phyloP scores from a whole-genome alignment of 2,113 vertebrate genomes.

The Corydoras sp. region DNA sequence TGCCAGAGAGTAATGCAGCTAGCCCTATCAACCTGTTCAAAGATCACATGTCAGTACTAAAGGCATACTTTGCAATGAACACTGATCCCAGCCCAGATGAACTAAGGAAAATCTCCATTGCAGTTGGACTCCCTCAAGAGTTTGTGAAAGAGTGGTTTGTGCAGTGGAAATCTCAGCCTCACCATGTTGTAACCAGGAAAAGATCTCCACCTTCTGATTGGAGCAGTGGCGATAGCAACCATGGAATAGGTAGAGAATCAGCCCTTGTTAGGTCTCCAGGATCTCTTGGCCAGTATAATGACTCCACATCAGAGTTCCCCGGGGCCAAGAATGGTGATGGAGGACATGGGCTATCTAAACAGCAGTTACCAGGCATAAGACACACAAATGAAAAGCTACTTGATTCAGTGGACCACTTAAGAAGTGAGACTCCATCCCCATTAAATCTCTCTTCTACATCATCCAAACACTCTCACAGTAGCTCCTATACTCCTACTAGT shows the following conservation, averaged over 20 bases:
- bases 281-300: slow-evolving; percentile 68
- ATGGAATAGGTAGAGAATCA: slow-evolving; percentile 77
- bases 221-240: slow-evolving; percentile 69
- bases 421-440: slow-evolving; percentile 88
- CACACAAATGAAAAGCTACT: slow-evolving; percentile 73
- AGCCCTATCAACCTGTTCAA: slow-evolving; percentile 84
- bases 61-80: slow-evolving; percentile 94
- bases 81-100: slow-evolving; percentile 94
- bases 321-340: slow-evolving; percentile 79
- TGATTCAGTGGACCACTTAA: slow-evolving; percentile 79
- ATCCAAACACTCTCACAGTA: slow-evolving; percentile 95
- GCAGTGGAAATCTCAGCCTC: slow-evolving; percentile 79
- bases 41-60: slow-evolving; percentile 92
- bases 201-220: slow-evolving; percentile 75
- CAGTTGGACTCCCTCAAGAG: slow-evolving; percentile 91
- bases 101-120: slow-evolving; percentile 93
- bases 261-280: slow-evolving; percentile 73
- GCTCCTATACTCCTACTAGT: slow-evolving; percentile 95
- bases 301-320: slow-evolving; percentile 78
- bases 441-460: slow-evolving; percentile 93
- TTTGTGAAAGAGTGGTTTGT: slow-evolving; percentile 94
- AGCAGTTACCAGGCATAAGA: slow-evolving; percentile 81
- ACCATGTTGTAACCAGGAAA: slow-evolving; percentile 76
- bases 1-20: slow-evolving; percentile 79
- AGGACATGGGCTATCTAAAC: slow-evolving; percentile 82